Evolutionary conservation across 2,888 invertebrate genomes (phyloP), one percentile per base, ranked within the genome.

Genomic region (Anarsia innoxiella): DNA sequence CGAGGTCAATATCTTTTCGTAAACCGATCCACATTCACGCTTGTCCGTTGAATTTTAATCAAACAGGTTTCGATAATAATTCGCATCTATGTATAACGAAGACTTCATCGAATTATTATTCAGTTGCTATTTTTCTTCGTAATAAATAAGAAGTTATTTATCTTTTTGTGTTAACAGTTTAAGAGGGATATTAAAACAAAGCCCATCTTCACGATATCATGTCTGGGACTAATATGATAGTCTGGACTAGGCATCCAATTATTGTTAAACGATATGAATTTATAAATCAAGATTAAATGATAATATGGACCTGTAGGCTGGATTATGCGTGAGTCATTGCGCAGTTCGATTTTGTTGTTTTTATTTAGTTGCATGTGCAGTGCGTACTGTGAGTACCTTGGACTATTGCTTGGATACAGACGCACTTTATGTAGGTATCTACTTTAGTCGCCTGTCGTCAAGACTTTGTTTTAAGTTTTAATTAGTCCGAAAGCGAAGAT

Each of bases 1-100:
- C 46, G 70, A 62, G 79, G 78, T 82, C 80, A 80, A 78, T 78
- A 79, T 79, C 77, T 80, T 67, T 72, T 67, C 53, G 57, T 59
- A 68, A 66, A 70, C 68, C 63, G 59, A 74, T 66, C 50, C 44
- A 55, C 53, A 58, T 64, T 53, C 60, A 59, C 63, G 63, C 56
- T 56, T 58, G 53, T 48, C 60, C 57, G 63, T 62, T 70, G 66
- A 69, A 66, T 73, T 74, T 69, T 66, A 66, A 73, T 67, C 37
- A 56, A 73, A 77, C 77, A 51, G 65, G 76, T 79, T 75, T 52
- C 35, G 41, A 51, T 51, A 49, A 56, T 55, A 51, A 59, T 62
- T 61, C 43, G 54, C 53, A 43, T 47, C 42, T 46, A 44, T 25
- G 15, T 34, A 26, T 45, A 48, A 46, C 40, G 32, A 42, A 32